Conservation (phyloP, 2,797 vertebrate species). For the Erithacus rubecula region DNA sequence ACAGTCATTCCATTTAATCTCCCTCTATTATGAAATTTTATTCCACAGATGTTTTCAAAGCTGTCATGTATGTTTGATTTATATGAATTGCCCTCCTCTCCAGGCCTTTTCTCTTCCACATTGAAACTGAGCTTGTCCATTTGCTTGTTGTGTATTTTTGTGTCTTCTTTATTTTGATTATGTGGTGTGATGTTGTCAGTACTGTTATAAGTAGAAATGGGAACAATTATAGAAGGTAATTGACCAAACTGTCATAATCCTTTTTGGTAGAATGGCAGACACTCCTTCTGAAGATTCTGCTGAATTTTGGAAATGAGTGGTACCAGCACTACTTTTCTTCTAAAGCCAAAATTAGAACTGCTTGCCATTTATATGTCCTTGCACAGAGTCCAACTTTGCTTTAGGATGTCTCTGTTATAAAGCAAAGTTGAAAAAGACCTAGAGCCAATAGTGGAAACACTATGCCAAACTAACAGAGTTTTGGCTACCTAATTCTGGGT, state of each 20-base stretch:
- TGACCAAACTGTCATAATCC: not conserved
- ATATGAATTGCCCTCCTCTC: not conserved
- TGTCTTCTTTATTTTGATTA: not conserved
- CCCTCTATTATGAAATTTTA: not conserved
- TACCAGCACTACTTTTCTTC: not conserved
- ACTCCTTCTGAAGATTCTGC: not conserved
- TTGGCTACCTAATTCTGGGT: not conserved
- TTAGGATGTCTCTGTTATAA: not conserved
- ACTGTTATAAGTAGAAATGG: not conserved
- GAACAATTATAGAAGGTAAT: not conserved
- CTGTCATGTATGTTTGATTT: not conserved
- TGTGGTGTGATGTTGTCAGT: not conserved
- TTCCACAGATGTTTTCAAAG: slow-evolving; percentile 12
- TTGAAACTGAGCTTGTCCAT: not conserved
- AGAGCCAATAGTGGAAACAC: not conserved
- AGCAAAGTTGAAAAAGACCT: not conserved
- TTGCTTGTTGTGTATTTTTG: not conserved
- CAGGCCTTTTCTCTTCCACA: not conserved
- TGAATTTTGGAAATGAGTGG: not conserved
- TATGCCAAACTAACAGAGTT: not conserved
- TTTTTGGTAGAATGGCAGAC: not conserved
- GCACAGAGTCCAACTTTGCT: not conserved
- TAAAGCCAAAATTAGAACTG: not conserved
- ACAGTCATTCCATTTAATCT: slow-evolving; percentile 22
- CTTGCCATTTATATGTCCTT: not conserved